Evolutionary conservation across 2,888 invertebrate species (phyloP), one percentile per base, ranked within the genome.

Genomic region (Pachycephus smyrnensis): DNA sequence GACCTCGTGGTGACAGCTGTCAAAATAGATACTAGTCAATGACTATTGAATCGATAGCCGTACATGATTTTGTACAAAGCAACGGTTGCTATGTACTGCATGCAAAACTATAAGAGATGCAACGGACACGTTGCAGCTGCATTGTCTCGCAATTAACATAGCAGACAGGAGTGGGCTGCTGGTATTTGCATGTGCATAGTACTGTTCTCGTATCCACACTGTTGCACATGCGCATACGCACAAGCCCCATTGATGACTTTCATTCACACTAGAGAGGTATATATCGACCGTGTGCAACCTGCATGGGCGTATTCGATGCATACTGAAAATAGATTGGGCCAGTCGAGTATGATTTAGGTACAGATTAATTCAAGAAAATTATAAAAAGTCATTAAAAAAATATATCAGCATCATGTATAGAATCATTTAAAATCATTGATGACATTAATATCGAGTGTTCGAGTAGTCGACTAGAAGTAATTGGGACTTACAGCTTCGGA

Each of bases 171-270:
- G 80, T 82, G 81, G 40, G 73, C 23, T 76, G 75, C 30, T 71
- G 55, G 55, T 71, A 31, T 31, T 71, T 71, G 71, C 71, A 33
- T 71, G 33, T 33, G 71, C 71, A 71, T 33, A 12, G 15, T 71
- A 30, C 71, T 33, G 31, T 9, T 33, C 31, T 30, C 15, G 71
- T 71, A 71, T 30, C 30, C 15, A 55, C 55, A 55, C 55, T 55
- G 55, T 55, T 55, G 55, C 55, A 23, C 55, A 23, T 55, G 55
- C 78, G 76, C 79, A 80, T 77, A 76, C 79, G 80, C 80, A 80
- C 77, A 80, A 78, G 77, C 81, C 78, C 80, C 87, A 86, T 86
- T 87, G 82, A 87, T 81, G 84, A 84, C 84, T 85, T 82, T 82
- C 86, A 84, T 86, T 85, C 84, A 85, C 82, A 79, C 80, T 80